phyloP scores from a whole-genome alignment of 2,113 vertebrate species.

The Suricata suricatta region DNA sequence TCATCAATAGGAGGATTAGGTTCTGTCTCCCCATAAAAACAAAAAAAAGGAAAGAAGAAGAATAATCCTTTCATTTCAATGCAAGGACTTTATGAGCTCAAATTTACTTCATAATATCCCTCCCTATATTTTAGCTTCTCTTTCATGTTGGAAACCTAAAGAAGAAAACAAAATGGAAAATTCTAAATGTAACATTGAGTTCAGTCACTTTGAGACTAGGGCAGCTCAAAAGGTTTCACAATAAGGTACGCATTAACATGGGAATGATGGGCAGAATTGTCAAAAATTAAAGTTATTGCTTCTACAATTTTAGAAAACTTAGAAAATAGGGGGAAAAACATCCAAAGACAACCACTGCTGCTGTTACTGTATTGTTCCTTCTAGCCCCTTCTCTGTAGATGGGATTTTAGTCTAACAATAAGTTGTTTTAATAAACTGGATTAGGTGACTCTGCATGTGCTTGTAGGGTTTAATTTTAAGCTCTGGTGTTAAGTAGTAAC shows the following conservation, averaged over 20 bases:
- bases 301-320: constrained; percentile 31
- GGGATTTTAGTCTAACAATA: neutral
- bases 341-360: neutral
- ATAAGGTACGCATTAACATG: neutral
- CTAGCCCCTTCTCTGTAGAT: neutral
- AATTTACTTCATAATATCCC: constrained; percentile 35
- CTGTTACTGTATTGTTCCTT: neutral
- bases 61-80: constrained; percentile 53
- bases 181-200: neutral
- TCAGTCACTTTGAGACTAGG: neutral
- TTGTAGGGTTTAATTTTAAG: constrained; percentile 5
- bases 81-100: constrained; percentile 35
- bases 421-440: neutral
- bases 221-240: neutral
- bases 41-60: constrained; percentile 35
- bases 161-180: neutral
- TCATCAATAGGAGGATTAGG: constrained; percentile 99
- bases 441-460: neutral
- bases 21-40: constrained; percentile 85
- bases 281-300: constrained; percentile 21
- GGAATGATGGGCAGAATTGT: neutral
- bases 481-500: neutral
- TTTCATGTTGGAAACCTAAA: constrained; percentile 49
- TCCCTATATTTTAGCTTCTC: neutral
- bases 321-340: neutral